A percentile compares a stretch with the other conserved stretches of the same genome.
phyloP scores from a whole-genome alignment of 53 echinoderm and acorn worm species.

The Henricia sp. region DNA sequence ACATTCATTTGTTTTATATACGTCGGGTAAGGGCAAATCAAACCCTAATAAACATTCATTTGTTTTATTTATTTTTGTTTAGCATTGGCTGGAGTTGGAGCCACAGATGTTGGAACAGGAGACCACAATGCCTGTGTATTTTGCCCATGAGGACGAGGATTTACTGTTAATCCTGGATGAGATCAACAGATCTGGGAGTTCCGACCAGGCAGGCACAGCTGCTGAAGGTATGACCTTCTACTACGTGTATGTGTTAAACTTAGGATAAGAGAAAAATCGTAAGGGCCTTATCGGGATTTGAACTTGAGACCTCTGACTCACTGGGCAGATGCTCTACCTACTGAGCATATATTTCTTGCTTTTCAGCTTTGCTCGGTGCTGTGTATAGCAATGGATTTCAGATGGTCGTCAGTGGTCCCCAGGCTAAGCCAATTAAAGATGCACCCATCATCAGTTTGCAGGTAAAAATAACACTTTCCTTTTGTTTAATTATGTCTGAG shows the following conservation, averaged over 20 bases:
- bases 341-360: too few relatives aligned
- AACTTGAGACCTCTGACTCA: too few relatives aligned
- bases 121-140: constrained; percentile 90
- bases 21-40: too few relatives aligned
- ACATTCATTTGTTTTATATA: too few relatives aligned
- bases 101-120: constrained; percentile 85
- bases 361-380: constrained; percentile 88
- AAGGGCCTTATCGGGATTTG: too few relatives aligned
- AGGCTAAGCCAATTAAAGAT: constrained; percentile 94
- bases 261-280: too few relatives aligned
- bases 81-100: constrained; percentile 97
- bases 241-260: too few relatives aligned
- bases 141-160: constrained; percentile 87
- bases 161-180: constrained; percentile 83
- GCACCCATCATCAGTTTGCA: constrained; percentile 89
- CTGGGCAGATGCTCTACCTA: too few relatives aligned
- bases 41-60: too few relatives aligned
- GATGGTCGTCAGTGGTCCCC: constrained; percentile 97
- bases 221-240: constrained; percentile 70
- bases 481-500: too few relatives aligned
- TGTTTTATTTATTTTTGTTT: neutral
- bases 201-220: constrained; percentile 93
- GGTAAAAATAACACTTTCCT: too few relatives aligned
- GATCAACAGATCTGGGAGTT: constrained; percentile 79
- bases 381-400: constrained; percentile 99